Evolutionary conservation across 2,113 vertebrate species (phyloP).

Genomic region (Phalacrocorax aristotelis): DNA sequence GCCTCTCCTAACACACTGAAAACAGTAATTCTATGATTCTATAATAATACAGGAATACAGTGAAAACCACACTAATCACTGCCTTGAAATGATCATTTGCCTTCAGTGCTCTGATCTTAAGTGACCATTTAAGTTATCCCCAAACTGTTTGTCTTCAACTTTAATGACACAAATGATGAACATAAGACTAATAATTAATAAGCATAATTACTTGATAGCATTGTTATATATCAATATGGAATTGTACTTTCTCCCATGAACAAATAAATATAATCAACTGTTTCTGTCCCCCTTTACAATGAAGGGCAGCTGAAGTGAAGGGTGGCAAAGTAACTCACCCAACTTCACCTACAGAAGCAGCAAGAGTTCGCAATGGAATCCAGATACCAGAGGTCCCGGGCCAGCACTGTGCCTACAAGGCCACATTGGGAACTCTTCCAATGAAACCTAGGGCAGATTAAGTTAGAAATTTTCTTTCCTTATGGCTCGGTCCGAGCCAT

Average conservation of each 20-base stretch:
- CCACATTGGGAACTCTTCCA: not conserved
- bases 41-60: not conserved
- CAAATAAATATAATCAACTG: not conserved
- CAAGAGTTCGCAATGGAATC: not conserved
- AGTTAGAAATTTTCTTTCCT: not conserved
- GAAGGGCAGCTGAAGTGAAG: not conserved
- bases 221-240: not conserved
- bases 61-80: not conserved
- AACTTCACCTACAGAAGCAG: not conserved
- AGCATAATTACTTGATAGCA: not conserved
- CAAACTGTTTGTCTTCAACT: not conserved
- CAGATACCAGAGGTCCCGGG: accelerated
- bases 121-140: not conserved
- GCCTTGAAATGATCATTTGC: not conserved
- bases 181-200: not conserved
- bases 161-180: not conserved
- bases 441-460: not conserved
- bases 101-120: not conserved
- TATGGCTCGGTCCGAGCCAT: not conserved
- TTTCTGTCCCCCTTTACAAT: not conserved
- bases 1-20: not conserved
- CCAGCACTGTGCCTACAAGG: not conserved
- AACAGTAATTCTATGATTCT: not conserved
- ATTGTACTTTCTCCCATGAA: not conserved
- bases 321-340: not conserved